phyloP scores from a whole-genome alignment of 2,113 vertebrate species.

The Neopipo cinnamomea region DNA sequence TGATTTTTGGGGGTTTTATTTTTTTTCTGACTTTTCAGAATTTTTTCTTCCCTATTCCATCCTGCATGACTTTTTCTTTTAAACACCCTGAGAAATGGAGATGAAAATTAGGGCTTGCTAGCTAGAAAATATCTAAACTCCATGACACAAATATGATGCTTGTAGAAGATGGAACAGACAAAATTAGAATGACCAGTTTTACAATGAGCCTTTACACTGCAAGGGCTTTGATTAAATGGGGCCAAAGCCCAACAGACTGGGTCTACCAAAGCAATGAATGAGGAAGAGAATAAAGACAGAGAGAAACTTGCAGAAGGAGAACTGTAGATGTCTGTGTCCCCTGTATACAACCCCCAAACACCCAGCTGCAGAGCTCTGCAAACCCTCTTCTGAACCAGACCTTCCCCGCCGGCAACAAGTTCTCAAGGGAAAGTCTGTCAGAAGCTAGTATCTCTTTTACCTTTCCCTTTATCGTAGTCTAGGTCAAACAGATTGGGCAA shows the following conservation, averaged over 20 bases:
- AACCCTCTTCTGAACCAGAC: background rate
- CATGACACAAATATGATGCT: background rate
- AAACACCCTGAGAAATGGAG: accelerated
- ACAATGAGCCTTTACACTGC: background rate
- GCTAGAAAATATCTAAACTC: background rate
- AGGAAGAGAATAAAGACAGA: background rate
- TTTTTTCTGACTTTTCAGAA: background rate
- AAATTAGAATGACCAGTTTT: background rate
- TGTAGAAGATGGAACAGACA: background rate
- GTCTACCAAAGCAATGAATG: background rate
- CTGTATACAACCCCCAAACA: background rate
- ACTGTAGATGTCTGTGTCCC: background rate
- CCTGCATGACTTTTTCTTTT: background rate
- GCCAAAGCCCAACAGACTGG: background rate
- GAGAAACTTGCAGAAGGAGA: background rate
- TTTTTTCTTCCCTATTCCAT: background rate
- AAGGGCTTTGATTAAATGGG: background rate
- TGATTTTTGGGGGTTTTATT: accelerated
- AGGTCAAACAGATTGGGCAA: conserved; percentile 34
- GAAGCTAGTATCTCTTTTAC: background rate
- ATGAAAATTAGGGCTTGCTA: background rate
- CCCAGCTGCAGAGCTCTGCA: background rate
- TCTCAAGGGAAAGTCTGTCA: background rate
- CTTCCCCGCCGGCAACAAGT: background rate
- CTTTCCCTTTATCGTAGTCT: background rate